Evolutionary conservation across 1,140 invertebrate genomes (phyloP), one percentile per base, ranked within the genome.

Genomic region (Drosophila bipectinata): DNA sequence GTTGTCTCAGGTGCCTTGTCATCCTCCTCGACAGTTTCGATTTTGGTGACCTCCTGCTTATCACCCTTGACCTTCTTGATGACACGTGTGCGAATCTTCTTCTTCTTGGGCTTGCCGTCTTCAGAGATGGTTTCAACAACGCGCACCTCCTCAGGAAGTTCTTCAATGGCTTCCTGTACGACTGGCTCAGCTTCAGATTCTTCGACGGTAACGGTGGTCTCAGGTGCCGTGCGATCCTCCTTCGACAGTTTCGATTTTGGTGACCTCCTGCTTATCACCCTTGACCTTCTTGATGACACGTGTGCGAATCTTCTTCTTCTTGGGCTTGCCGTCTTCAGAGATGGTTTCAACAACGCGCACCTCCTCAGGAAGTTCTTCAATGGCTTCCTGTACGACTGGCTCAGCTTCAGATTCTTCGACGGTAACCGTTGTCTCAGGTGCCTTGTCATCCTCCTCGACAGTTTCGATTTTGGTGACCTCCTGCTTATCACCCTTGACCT

Each of bases 221-320:
- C 49, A 9, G n/a, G 44, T 15, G 18, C 14, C 10, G 34, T 53
- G 28, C 34, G 30, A 12, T 53, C 51, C 30, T 53, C 51, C 10
- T 53, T 53, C 51, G 8, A 53, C 30, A 15, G 51, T 53, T 53
- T 53, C 51, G 24, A 53, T 53, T 30, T 53, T 53, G 51, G 51
- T 45, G 3, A 45, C 44, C 6, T 45, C 44, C 18, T 45, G 51
- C 3, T 53, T 53, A 15, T 53, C 51, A 10, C 51, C 51, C 30
- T 53, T 53, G 51, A 53, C 51, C 51, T 53, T 53, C 30, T 53
- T 53, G 51, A 53, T 53, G 1, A 53, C 51, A 1, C 51, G 51
- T 34, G 51, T 53, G n/a, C 51, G 51, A 30, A 53, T 53, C 51
- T 53, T 53, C 30, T 53, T 53, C 28, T 53, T 53, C 51, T 53